A percentile compares a stretch with the other conserved stretches of the same genome.
Conservation (phyloP, 2,888 invertebrate species). For the Eupelmus urozonus region DNA sequence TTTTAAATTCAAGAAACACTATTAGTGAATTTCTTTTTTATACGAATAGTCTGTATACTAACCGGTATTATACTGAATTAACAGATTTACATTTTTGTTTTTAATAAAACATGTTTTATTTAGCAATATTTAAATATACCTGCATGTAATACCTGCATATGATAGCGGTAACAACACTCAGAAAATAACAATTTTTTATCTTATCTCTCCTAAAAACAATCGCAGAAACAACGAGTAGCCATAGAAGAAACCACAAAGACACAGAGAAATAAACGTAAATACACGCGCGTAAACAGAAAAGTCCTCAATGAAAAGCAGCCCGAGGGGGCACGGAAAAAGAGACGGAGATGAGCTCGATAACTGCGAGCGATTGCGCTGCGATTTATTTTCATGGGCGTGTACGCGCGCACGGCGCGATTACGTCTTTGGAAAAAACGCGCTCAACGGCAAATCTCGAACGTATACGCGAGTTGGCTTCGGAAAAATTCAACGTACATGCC, state of each 20-base stretch:
- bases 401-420: slow-evolving; percentile 39
- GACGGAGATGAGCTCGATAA: slow-evolving; percentile 52
- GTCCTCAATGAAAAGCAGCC: not conserved
- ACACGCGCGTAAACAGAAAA: not conserved
- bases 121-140: too few relatives aligned
- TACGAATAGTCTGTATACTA: too few relatives aligned
- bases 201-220: not conserved
- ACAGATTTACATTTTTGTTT: too few relatives aligned
- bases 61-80: too few relatives aligned
- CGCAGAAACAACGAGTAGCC: not conserved
- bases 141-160: too few relatives aligned
- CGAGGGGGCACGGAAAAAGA: slow-evolving; percentile 17
- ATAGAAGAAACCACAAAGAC: not conserved
- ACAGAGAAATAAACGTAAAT: slow-evolving; percentile 1
- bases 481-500: not conserved
- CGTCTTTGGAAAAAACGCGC: slow-evolving; percentile 39
- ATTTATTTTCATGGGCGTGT: slow-evolving; percentile 47
- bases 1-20: too few relatives aligned
- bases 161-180: too few relatives aligned
- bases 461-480: not conserved
- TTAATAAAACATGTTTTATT: too few relatives aligned
- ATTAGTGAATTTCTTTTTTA: too few relatives aligned
- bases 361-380: slow-evolving; percentile 19
- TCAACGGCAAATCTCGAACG: not conserved
- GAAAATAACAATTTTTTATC: too few relatives aligned